Evolutionary conservation across 1,140 invertebrate genomes (phyloP).

Genomic region (Orius insidiosus): DNA sequence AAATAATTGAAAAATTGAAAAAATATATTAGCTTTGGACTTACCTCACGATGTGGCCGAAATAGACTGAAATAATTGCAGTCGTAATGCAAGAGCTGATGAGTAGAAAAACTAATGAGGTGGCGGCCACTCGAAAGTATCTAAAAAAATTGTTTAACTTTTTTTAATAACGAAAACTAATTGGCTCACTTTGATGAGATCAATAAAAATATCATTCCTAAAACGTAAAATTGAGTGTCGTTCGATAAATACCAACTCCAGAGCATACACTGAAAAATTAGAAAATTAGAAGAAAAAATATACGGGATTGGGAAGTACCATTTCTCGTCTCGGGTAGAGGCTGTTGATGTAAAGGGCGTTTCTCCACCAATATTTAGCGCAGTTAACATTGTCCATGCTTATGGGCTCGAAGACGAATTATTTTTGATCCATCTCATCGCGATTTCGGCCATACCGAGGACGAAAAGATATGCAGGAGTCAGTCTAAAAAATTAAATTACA

Average conservation of each 20-base stretch:
- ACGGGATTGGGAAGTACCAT: constrained; percentile 32
- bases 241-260: constrained; percentile 83
- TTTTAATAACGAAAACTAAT: too few species aligned
- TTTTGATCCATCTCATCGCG: constrained; percentile 40
- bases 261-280: constrained; percentile 48
- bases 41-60: constrained; percentile 56
- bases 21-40: constrained; percentile 11
- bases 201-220: constrained; percentile 51
- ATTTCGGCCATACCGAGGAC: constrained; percentile 57
- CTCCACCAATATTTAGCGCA: constrained; percentile 69
- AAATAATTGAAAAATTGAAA: constrained; percentile 9
- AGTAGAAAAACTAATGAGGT: neutral
- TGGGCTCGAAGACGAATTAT: constrained; percentile 57
- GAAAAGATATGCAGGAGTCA: constrained; percentile 65
- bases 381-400: constrained; percentile 50
- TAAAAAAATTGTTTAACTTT: too few species aligned
- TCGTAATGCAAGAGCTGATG: constrained; percentile 32
- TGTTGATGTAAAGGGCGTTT: constrained; percentile 65
- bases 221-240: constrained; percentile 78
- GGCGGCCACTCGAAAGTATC: neutral
- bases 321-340: constrained; percentile 54
- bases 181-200: constrained; percentile 49
- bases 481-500: constrained; percentile 27
- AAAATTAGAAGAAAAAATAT: neutral
- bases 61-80: constrained; percentile 52